A percentile compares a stretch with the other conserved stretches of the same genome.
Evolutionary conservation across 2,797 vertebrate genomes (phyloP).

Genomic region (Phalloptychus januarius): DNA sequence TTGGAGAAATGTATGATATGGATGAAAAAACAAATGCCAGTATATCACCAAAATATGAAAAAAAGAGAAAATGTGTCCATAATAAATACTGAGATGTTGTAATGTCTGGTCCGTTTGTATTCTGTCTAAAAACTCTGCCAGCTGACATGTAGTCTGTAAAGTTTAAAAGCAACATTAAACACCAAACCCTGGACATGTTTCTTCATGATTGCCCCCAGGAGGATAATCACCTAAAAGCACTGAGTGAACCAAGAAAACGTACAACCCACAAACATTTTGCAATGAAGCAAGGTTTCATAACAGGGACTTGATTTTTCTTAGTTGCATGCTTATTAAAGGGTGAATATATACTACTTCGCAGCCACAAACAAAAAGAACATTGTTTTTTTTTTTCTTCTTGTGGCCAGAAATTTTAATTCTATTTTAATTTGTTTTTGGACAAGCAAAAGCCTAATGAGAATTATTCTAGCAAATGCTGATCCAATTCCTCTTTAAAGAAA

Average conservation of each 20-base stretch:
- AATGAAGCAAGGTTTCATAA: background rate
- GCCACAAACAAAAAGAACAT: background rate
- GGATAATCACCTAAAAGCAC: background rate
- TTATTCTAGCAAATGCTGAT: background rate
- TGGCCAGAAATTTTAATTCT: background rate
- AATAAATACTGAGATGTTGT: too few relatives aligned
- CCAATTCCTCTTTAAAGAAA: background rate
- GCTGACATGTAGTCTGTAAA: background rate
- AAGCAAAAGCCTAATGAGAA: background rate
- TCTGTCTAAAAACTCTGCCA: background rate
- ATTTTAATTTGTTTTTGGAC: background rate
- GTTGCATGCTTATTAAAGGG: background rate
- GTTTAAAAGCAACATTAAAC: background rate
- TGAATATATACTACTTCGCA: background rate
- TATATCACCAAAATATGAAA: too few relatives aligned
- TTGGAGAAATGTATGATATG: too few relatives aligned
- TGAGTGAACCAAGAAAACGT: background rate
- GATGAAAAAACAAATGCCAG: too few relatives aligned
- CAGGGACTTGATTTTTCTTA: background rate
- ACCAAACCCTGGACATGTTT: background rate
- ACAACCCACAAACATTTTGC: background rate
- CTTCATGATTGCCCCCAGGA: background rate
- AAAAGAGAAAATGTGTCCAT: too few relatives aligned
- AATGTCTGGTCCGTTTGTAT: too few relatives aligned
- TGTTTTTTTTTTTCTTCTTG: background rate